phyloP scores from a whole-genome alignment of 2,888 invertebrate genomes.

The Drosophila diplacantha region DNA sequence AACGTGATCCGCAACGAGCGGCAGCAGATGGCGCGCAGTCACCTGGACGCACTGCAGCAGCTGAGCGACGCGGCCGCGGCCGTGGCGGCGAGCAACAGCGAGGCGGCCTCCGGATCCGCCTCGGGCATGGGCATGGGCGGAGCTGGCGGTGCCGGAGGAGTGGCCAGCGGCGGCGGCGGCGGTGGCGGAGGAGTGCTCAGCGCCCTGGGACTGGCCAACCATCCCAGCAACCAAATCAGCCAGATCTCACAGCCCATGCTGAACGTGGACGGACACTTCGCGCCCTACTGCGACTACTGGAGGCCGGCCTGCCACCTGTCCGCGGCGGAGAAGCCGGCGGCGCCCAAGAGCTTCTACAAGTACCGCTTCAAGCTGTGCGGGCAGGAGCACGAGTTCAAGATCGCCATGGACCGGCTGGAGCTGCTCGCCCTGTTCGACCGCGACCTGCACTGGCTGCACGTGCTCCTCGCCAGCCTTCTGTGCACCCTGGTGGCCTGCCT shows the following conservation, averaged over 20 bases:
- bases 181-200: slow-evolving; percentile 22
- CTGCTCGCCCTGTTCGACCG: slow-evolving; percentile 95
- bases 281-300: slow-evolving; percentile 77
- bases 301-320: slow-evolving; percentile 75
- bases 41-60: slow-evolving; percentile 56
- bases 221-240: slow-evolving; percentile 37
- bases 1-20: slow-evolving; percentile 71
- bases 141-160: slow-evolving; percentile 7
- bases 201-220: slow-evolving; percentile 31
- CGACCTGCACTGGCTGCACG: slow-evolving; percentile 86
- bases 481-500: slow-evolving; percentile 91
- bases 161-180: not conserved
- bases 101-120: slow-evolving; percentile 23
- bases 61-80: slow-evolving; percentile 48
- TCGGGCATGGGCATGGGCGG: slow-evolving; percentile 21
- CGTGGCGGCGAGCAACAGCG: slow-evolving; percentile 24
- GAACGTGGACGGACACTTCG: slow-evolving; percentile 74
- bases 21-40: slow-evolving; percentile 46
- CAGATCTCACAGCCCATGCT: slow-evolving; percentile 66
- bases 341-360: slow-evolving; percentile 77
- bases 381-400: slow-evolving; percentile 80
- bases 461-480: slow-evolving; percentile 87
- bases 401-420: slow-evolving; percentile 94
- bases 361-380: slow-evolving; percentile 76
- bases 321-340: slow-evolving; percentile 72